These are phyloP conservation scores for Intellagama lesueurii DNA, from an alignment of 2,797 vertebrate species.

Conservation along the genomic window DNA sequence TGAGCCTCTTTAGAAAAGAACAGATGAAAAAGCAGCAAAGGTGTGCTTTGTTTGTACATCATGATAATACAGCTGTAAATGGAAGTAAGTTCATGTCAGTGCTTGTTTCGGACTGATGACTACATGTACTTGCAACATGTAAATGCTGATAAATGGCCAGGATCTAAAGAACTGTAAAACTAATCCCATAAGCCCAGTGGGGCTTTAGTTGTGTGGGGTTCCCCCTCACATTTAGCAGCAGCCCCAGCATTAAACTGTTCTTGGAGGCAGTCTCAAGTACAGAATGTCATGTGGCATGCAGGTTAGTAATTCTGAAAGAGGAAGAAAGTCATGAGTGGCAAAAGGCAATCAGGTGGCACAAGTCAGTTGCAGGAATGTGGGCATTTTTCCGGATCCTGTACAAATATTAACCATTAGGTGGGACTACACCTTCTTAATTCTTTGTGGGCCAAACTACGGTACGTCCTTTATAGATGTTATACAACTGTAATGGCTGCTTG, in stretches of 20 bases:
- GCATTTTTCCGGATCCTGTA: background rate
- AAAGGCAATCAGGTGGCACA: background rate
- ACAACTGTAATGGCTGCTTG: background rate
- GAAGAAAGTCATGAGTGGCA: background rate
- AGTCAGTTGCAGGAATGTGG: background rate
- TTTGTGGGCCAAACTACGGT: background rate
- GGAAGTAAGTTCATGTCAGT: background rate
- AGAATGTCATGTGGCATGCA: background rate
- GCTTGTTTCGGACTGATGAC: background rate
- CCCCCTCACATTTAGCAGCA: background rate
- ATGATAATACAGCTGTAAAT: constrained; percentile 1
- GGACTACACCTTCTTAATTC: background rate
- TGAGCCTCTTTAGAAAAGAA: background rate
- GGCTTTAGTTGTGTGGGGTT: background rate
- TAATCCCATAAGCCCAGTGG: background rate
- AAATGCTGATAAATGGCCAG: constrained; percentile 23
- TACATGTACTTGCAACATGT: background rate
- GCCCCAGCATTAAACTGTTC: background rate
- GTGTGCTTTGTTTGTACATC: constrained; percentile 9
- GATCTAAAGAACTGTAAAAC: constrained; percentile 19
- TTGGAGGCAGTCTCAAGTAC: background rate
- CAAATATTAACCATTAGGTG: background rate
- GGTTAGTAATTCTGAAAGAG: background rate
- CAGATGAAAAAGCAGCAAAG: background rate
- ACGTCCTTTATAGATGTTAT: background rate